Conservation (phyloP, 2,113 vertebrate species). For the Camelus bactrianus region DNA sequence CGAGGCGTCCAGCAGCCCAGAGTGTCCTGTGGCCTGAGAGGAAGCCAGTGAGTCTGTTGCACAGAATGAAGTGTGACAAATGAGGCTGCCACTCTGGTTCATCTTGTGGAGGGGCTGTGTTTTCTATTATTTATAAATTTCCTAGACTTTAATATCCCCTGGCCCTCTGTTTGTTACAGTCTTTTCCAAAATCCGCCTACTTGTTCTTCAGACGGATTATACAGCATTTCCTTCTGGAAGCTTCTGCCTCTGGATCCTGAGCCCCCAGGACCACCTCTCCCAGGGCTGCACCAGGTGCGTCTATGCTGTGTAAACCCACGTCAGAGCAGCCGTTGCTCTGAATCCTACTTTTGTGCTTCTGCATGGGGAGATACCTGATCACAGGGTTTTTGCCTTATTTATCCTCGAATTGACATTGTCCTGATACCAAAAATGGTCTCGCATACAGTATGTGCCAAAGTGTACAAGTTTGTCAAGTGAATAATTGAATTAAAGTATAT, state of each 20-base stretch:
- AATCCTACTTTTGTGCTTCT: rapidly evolving
- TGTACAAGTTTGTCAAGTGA: background rate
- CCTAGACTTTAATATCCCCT: background rate
- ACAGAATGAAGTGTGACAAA: background rate
- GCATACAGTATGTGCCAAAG: rapidly evolving
- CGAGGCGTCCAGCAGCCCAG: background rate
- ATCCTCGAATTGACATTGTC: background rate
- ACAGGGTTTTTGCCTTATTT: background rate
- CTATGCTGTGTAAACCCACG: background rate
- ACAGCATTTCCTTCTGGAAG: background rate
- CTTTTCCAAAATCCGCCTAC: background rate
- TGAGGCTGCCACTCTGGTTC: background rate
- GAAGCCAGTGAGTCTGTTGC: too few species aligned
- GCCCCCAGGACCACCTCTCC: rapidly evolving
- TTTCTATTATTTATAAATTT: background rate
- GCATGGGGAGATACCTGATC: background rate
- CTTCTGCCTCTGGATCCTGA: background rate
- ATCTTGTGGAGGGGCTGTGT: background rate
- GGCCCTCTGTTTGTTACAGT: background rate
- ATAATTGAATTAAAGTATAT: background rate
- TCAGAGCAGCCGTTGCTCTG: background rate
- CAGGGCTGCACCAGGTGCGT: background rate
- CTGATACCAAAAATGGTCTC: background rate
- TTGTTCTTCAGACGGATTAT: background rate
- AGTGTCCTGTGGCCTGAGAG: background rate